Evolutionary conservation across 1,140 invertebrate species (phyloP).

Genomic region (Chironomus striatipennis): DNA sequence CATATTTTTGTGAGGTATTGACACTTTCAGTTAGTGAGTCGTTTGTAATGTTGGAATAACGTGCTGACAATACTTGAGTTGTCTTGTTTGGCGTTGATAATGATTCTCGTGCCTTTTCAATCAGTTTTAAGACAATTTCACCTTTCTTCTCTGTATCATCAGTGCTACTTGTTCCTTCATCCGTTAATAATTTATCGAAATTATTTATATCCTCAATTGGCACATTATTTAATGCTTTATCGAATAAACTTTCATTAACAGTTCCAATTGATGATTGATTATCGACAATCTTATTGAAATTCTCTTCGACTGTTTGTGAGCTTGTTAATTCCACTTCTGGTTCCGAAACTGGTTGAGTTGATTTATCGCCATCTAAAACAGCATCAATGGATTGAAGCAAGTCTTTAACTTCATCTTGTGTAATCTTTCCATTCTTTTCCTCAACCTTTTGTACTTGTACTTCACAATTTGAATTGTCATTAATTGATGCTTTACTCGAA

Average conservation of each 20-base stretch:
- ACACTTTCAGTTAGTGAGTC: background rate
- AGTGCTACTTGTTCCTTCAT: background rate
- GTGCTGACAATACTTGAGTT: background rate
- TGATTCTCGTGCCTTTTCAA: background rate
- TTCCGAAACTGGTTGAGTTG: background rate
- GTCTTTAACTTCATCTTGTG: background rate
- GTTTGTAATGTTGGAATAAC: constrained; percentile 1
- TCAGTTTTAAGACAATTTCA: background rate
- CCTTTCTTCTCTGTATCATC: background rate
- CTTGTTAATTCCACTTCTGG: background rate
- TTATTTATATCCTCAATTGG: background rate
- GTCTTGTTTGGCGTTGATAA: background rate
- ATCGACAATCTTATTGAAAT: background rate
- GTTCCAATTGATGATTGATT: background rate
- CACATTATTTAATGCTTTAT: background rate
- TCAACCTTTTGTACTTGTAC: background rate
- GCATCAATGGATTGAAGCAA: background rate
- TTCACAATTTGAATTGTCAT: background rate
- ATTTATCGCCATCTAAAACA: background rate
- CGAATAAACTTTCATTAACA: background rate
- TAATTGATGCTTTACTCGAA: background rate
- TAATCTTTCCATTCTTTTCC: background rate
- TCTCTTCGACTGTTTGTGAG: background rate
- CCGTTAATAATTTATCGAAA: background rate
- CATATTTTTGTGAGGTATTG: background rate